phyloP scores from a whole-genome alignment of 30 jellyfish, hydroid and myxozoan species.

The Hydractinia symbiolongicarpus region DNA sequence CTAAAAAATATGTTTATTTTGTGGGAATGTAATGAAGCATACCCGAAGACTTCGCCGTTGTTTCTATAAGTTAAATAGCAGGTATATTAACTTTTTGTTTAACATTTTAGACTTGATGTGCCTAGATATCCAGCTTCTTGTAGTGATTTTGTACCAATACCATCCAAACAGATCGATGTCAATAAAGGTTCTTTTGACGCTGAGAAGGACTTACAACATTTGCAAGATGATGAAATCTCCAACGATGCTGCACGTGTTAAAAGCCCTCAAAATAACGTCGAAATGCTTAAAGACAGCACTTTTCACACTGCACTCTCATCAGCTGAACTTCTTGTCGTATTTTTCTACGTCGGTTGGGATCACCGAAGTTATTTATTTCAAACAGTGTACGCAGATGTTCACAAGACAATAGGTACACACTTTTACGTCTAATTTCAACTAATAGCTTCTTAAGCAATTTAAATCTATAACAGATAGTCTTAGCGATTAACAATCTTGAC shows the following conservation, averaged over 20 bases:
- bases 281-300: not conserved
- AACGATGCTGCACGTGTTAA: not conserved
- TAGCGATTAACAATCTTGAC: not conserved
- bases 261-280: not conserved
- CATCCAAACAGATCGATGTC: not conserved
- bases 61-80: not conserved
- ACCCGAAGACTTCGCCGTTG: not conserved
- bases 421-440: not conserved
- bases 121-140: not conserved
- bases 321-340: not conserved
- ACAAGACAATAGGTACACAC: conserved; percentile 1
- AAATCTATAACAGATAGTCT: not conserved
- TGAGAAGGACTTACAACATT: not conserved
- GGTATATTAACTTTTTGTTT: not conserved
- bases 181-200: not conserved
- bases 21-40: no score
- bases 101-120: not conserved
- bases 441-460: not conserved
- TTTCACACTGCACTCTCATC: not conserved
- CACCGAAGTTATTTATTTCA: conserved; percentile 9
- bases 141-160: not conserved
- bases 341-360: conserved; percentile 4
- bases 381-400: not conserved
- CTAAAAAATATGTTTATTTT: no score
- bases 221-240: conserved; percentile 6